phyloP scores from a whole-genome alignment of 2,888 invertebrate species.

The Xestia xanthographa region DNA sequence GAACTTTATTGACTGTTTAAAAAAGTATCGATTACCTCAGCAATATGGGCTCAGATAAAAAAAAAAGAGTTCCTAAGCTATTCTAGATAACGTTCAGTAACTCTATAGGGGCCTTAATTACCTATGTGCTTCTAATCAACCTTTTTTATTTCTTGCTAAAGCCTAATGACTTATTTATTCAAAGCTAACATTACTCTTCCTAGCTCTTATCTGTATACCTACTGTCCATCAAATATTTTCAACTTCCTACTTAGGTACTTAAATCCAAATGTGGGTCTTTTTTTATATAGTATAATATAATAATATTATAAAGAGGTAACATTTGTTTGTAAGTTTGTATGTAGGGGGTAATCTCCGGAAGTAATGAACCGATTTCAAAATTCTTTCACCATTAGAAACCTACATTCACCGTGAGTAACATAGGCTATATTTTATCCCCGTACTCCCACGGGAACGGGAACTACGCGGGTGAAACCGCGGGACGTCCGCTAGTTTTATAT shows the following conservation, averaged over 20 bases:
- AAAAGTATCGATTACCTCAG: background rate
- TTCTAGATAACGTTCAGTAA: background rate
- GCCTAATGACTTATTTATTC: slow-evolving; percentile 6
- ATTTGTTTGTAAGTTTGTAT: too few relatives aligned
- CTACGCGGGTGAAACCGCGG: too few relatives aligned
- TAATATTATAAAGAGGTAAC: too few relatives aligned
- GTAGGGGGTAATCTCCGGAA: too few relatives aligned
- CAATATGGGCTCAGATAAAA: background rate
- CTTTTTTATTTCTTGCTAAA: background rate
- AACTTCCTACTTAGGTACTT: background rate
- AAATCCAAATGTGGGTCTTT: background rate
- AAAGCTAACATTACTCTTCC: background rate
- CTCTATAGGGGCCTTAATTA: background rate
- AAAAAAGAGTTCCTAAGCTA: background rate
- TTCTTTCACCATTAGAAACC: too few relatives aligned
- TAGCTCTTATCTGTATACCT: background rate
- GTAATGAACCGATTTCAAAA: too few relatives aligned
- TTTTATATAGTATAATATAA: too few relatives aligned
- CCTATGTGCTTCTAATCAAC: background rate
- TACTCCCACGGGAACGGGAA: too few relatives aligned
- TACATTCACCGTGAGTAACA: too few relatives aligned
- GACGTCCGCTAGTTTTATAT: too few relatives aligned
- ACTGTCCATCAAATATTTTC: too few relatives aligned
- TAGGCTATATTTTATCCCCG: too few relatives aligned
- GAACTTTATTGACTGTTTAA: background rate